Evolutionary conservation across 2,888 invertebrate species (phyloP).

Genomic region (Stenurella melanura): DNA sequence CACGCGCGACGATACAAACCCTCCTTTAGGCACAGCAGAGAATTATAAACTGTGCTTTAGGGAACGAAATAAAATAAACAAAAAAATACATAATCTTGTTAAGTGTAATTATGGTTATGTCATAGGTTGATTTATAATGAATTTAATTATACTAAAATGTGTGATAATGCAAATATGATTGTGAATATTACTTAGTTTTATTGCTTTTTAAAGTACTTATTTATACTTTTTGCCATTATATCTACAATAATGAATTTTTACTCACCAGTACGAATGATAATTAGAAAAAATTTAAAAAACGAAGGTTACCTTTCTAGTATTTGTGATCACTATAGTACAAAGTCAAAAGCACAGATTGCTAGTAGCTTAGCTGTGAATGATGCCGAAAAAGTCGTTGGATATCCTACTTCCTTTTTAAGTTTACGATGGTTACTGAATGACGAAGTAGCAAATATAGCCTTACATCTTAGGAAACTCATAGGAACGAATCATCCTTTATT

Average conservation of each 20-base stretch:
- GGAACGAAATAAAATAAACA: no score
- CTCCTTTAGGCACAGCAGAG: neutral
- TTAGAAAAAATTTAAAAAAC: conserved; percentile 11
- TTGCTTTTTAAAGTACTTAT: neutral
- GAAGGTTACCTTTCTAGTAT: conserved; percentile 2
- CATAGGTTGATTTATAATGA: neutral
- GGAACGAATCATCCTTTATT: conserved; percentile 95
- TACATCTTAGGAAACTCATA: conserved; percentile 91
- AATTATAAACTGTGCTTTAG: neutral
- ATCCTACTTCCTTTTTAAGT: conserved; percentile 95
- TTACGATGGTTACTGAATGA: conserved; percentile 95
- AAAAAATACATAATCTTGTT: neutral
- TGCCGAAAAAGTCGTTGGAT: conserved; percentile 96
- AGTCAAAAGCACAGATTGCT: conserved; percentile 49
- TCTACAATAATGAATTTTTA: conserved; percentile 15
- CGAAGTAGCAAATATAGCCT: conserved; percentile 94
- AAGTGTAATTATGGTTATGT: neutral
- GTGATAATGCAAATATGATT: neutral
- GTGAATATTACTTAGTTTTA: neutral
- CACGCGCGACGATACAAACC: no score
- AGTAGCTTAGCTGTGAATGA: conserved; percentile 79
- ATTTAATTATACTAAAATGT: neutral
- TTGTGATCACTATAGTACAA: conserved; percentile 43
- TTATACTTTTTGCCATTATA: neutral
- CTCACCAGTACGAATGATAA: neutral